A percentile compares a stretch with the other conserved stretches of the same genome.
phyloP scores from a whole-genome alignment of 2,888 invertebrate genomes.

The Trachelus troglodyta region DNA sequence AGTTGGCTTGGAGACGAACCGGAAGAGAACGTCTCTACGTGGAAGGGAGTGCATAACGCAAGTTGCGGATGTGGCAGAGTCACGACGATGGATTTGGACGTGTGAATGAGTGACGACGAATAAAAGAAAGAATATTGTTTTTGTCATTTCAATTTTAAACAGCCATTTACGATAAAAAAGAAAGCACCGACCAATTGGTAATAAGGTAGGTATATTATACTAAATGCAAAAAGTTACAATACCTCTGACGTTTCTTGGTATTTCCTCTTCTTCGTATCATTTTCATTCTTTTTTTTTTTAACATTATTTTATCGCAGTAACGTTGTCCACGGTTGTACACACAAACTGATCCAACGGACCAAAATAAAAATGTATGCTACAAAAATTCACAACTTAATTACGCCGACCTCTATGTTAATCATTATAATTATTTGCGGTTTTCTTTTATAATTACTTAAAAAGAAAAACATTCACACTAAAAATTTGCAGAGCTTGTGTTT shows the following conservation, averaged over 20 bases:
- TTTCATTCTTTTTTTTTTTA: constrained; percentile 23
- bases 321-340: constrained; percentile 52
- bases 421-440: constrained; percentile 46
- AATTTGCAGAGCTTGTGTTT: constrained; percentile 37
- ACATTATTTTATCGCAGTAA: constrained; percentile 42
- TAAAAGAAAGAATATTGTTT: not conserved
- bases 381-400: constrained; percentile 57
- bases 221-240: constrained; percentile 64
- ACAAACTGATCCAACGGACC: constrained; percentile 43
- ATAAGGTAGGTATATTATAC: constrained; percentile 62
- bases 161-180: not conserved
- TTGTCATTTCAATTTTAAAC: not conserved
- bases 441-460: constrained; percentile 42
- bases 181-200: constrained; percentile 38
- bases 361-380: constrained; percentile 53
- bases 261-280: constrained; percentile 43
- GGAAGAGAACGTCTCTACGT: not conserved
- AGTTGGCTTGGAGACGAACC: not conserved
- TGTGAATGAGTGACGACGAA: not conserved
- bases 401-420: constrained; percentile 49
- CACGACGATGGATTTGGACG: not conserved
- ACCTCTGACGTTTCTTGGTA: constrained; percentile 53
- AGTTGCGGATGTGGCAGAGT: not conserved
- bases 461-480: constrained; percentile 49
- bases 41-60: not conserved